These are phyloP conservation scores for Caenorhabditis japonica DNA, from an alignment of 2,888 invertebrate species.

Conservation along the genomic window DNA sequence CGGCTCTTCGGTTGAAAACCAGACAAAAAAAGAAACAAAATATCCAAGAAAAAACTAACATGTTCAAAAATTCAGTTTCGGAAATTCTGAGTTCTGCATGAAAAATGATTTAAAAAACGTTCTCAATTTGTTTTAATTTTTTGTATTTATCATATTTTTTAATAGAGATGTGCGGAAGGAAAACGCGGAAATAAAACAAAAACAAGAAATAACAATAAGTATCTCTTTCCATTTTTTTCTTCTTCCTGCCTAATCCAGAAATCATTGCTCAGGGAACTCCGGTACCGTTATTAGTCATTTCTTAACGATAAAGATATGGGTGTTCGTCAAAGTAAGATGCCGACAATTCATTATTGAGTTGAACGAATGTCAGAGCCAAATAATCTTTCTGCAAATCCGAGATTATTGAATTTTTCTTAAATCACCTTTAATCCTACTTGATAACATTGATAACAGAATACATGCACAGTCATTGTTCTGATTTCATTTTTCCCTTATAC, in stretches of 20 bases:
- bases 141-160: no score
- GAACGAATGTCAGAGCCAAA: constrained; percentile 6
- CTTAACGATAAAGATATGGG: neutral
- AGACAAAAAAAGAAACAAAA: no score
- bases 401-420: constrained; percentile 26
- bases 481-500: neutral
- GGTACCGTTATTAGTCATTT: constrained; percentile 24
- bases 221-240: no score
- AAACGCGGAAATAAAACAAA: constrained; percentile 18
- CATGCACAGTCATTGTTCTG: neutral
- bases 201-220: constrained; percentile 17
- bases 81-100: neutral
- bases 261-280: constrained; percentile 17
- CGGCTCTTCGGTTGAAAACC: no score
- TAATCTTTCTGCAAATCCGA: constrained; percentile 23
- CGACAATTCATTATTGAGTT: neutral
- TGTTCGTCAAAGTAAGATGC: neutral
- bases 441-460: neutral
- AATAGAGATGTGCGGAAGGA: no score
- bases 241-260: neutral
- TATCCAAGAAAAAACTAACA: no score
- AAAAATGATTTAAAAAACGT: constrained; percentile 1
- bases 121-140: no score
- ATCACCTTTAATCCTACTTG: constrained; percentile 7
- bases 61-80: constrained; percentile 7